phyloP scores from a whole-genome alignment of 2,113 vertebrate genomes.

The Sander vitreus region DNA sequence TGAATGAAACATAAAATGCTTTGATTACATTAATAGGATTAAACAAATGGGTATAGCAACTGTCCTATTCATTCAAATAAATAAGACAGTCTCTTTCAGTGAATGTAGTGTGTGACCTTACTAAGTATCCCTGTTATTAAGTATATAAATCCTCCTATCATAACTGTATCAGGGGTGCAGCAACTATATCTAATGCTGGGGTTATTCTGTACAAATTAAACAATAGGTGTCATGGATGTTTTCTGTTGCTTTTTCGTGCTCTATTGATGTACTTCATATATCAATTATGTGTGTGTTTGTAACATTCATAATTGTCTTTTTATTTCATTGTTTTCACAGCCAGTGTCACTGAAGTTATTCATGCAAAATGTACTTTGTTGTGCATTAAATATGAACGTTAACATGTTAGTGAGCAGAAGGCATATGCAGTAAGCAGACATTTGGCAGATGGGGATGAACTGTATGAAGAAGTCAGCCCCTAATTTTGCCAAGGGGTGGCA shows the following conservation, averaged over 20 bases:
- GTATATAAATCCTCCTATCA: not conserved
- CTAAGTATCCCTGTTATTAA: not conserved
- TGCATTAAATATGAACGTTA: not conserved
- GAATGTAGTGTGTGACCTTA: not conserved
- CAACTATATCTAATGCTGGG: not conserved
- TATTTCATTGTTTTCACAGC: not conserved
- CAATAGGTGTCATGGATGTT: not conserved
- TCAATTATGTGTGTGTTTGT: no score
- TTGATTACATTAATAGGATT: not conserved
- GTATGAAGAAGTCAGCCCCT: constrained; percentile 1
- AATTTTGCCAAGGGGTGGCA: constrained; percentile 59
- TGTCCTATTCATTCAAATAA: no score
- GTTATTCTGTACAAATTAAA: not conserved
- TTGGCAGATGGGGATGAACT: not conserved
- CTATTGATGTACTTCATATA: no score
- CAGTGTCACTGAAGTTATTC: not conserved
- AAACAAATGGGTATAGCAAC: not conserved
- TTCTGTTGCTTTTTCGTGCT: no score
- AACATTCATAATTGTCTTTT: not conserved
- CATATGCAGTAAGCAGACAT: not conserved
- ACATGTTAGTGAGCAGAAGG: not conserved
- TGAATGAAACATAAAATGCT: not conserved
- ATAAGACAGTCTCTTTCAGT: not conserved
- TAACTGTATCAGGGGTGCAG: not conserved
- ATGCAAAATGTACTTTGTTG: not conserved